Base-by-base conservation (phyloP, 2,797 vertebrate genomes). In the Menidia menidia region DNA sequence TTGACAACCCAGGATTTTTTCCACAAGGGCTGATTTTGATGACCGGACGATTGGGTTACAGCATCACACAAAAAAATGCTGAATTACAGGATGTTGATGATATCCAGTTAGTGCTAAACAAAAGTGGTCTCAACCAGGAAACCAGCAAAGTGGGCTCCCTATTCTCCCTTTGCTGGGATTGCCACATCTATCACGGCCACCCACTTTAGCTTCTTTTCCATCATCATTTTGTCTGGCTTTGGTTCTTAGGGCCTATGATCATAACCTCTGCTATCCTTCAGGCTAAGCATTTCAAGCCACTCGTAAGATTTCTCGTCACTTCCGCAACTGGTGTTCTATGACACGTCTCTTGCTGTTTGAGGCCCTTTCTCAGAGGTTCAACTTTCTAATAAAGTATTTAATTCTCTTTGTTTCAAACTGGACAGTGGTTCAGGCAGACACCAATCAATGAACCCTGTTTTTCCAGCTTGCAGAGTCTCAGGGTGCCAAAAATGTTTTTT, bases 141-240 rank as follows among this genome's bases (percentile, higher is more conserved):
- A 42, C 39, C 55, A 14, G 12, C 39, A 58, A 19, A 35, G 42
- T 18, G 25, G 41, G 55, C 19, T 42, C 18, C 55, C 42, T 42
- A 18, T 6, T 19, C 41, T 59, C 41, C 41, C 25, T 59, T 13
- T 15, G 41, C 56, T 59, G 56, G n/a, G 25, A 31, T 18, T 13
- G 25, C 56, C 56, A 59, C 56, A 43, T 59, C 56, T 59, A 12
- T 43, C 56, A 59, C 25, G 42, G 9, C 39, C 41, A 25, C 56
- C 56, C 41, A 59, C 41, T 30, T 43, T 6, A 43, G 56, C 56
- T 44, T 8, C 25, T 59, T 43, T 44, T 59, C 56, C 8, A 44
- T 41, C 56, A 44, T 42, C 14, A 15, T 41, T 19, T 57, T 19
- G 48, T 50, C 48, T 50, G 48, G 16, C 18, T 32, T 54, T 14